Percentiles rank a stretch among this genome's conserved stretches.
These are phyloP conservation scores for Noctua janthina DNA, from an alignment of 2,888 invertebrate genomes.

Conservation along the genomic window DNA sequence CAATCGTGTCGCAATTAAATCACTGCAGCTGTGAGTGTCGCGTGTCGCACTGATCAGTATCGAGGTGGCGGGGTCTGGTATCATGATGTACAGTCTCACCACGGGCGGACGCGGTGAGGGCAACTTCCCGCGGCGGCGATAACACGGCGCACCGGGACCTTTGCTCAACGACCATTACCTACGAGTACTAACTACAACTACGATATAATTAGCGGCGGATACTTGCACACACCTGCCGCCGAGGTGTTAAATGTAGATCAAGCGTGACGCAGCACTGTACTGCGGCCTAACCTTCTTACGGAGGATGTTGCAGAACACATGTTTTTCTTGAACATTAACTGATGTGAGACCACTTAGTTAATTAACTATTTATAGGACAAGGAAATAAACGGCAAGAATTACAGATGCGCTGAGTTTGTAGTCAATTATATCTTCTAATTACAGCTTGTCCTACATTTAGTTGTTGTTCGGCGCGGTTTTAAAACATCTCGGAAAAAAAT, in stretches of 20 bases:
- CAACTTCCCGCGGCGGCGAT: conserved; percentile 15
- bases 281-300: background rate
- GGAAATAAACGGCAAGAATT: conserved; percentile 9
- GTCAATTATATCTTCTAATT: background rate
- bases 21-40: background rate
- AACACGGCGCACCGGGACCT: conserved; percentile 4
- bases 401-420: background rate
- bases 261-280: background rate
- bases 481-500: background rate
- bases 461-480: background rate
- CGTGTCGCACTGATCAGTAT: background rate
- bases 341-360: background rate
- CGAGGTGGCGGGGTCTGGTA: background rate
- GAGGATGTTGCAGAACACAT: too few relatives aligned
- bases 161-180: conserved; percentile 26
- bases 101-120: conserved; percentile 22
- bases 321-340: background rate
- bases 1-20: conserved; percentile 6
- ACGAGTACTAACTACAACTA: background rate
- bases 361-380: background rate
- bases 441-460: background rate
- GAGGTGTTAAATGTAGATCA: background rate
- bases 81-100: background rate
- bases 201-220: conserved; percentile 30
- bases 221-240: conserved; percentile 32